A percentile compares a stretch with the other conserved stretches of the same genome.
These are phyloP conservation scores for Thryonomys swinderianus DNA, from an alignment of 2,113 vertebrate species.

Conservation along the genomic window DNA sequence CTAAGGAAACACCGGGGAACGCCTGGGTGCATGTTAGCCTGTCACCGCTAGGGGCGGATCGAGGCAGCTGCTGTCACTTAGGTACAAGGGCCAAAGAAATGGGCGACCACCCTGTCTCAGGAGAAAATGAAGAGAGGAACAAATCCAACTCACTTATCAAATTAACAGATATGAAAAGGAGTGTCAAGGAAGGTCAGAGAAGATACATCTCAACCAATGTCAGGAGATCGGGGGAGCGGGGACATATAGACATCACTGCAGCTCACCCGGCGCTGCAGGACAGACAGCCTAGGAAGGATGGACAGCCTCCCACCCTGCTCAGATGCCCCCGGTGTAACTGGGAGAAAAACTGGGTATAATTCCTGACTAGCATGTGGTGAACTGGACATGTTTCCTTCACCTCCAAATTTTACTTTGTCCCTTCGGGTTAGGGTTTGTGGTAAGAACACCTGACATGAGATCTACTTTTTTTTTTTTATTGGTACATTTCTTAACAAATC, in stretches of 20 bases:
- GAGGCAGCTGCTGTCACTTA: not conserved
- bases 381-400: not conserved
- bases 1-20: conserved; percentile 3
- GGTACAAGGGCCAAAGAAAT: not conserved
- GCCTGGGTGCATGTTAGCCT: not conserved
- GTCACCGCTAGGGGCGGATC: not conserved
- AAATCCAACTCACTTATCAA: not conserved
- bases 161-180: not conserved
- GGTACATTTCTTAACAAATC: not conserved
- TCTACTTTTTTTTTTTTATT: no score
- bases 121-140: not conserved
- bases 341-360: not conserved
- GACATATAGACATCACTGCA: not conserved
- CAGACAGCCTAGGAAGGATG: not conserved
- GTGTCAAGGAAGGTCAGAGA: not conserved
- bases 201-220: not conserved
- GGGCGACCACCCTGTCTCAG: not conserved
- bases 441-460: not conserved
- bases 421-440: not conserved
- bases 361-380: not conserved
- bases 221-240: not conserved
- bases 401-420: not conserved
- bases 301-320: not conserved
- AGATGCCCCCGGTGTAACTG: not conserved
- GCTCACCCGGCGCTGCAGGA: not conserved